Base-by-base conservation (phyloP, 2,888 invertebrate genomes). In the Sympetrum striolatum region DNA sequence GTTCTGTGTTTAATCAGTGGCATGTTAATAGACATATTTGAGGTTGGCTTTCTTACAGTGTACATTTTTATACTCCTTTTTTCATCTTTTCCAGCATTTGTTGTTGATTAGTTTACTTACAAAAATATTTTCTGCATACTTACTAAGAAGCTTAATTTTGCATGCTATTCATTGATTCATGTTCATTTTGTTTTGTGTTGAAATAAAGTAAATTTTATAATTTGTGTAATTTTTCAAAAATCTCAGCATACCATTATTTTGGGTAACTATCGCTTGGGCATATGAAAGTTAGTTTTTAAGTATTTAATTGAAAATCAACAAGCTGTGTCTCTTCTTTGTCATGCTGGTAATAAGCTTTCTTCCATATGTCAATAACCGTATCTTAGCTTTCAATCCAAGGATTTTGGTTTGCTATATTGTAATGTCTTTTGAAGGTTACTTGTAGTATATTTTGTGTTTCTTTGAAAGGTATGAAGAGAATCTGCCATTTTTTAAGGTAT, bases 271-370 rank as follows among this genome's bases (percentile, higher is more conserved):
- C 39, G 58, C 58, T 82, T 31, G 25, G 18, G 22, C 82, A 10
- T 22, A 60, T 35, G 58, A 60, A 58, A 35, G 48, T 12, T 31
- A 53, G 22, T 18, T 12, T 31, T 31, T n/a, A 39, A 86, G 37
- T 25, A 31, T 39, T 86, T 53, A 10, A 86, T 22, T 86, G n/a
- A 86, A 64, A 12, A 86, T 37, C 22, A 37, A 53, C 53, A 18
- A 53, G 15, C 35, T 64, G 18, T 37, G 60, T 53, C 14, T 86
- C 22, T 60, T 60, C 1, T 86, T 12, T 86, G 37, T 86, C 14
- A 60, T 86, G 64, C 86, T 64, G 73, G 12, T 31, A 73, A n/a
- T 64, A 22, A 90, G 91, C 93, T 93, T 93, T 80, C 93, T 92
- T 91, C 91, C 93, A 90, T 93, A 93, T 90, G 91, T 93, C 92